phyloP scores from a whole-genome alignment of 2,113 vertebrate genomes.

The Ranitomeya variabilis region DNA sequence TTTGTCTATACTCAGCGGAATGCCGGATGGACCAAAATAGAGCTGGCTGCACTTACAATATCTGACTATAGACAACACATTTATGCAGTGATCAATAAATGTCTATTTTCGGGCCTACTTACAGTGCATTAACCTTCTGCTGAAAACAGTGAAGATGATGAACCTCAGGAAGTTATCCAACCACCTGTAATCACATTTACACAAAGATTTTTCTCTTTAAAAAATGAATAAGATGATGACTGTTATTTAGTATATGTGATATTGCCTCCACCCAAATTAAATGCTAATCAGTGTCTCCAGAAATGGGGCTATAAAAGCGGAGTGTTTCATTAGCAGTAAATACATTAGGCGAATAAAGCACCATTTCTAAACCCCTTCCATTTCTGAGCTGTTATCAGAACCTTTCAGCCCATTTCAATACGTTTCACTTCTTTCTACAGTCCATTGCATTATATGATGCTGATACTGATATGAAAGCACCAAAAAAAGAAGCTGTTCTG shows the following conservation, averaged over 20 bases:
- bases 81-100: neutral
- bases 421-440: neutral
- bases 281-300: neutral
- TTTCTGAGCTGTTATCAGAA: neutral
- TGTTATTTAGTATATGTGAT: neutral
- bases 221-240: neutral
- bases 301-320: neutral
- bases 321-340: conserved; percentile 9
- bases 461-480: neutral
- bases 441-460: neutral
- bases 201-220: neutral
- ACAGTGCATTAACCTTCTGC: neutral
- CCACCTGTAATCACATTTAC: neutral
- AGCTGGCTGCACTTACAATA: neutral
- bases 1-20: neutral
- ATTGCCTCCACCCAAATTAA: neutral
- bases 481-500: neutral
- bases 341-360: neutral
- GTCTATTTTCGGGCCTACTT: neutral
- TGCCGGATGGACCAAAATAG: neutral
- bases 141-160: neutral
- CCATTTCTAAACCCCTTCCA: too few relatives aligned
- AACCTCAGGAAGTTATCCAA: neutral
- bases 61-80: neutral
- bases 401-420: neutral